Evolutionary conservation across 2,888 invertebrate species (phyloP).

Genomic region (Globia sparganii): DNA sequence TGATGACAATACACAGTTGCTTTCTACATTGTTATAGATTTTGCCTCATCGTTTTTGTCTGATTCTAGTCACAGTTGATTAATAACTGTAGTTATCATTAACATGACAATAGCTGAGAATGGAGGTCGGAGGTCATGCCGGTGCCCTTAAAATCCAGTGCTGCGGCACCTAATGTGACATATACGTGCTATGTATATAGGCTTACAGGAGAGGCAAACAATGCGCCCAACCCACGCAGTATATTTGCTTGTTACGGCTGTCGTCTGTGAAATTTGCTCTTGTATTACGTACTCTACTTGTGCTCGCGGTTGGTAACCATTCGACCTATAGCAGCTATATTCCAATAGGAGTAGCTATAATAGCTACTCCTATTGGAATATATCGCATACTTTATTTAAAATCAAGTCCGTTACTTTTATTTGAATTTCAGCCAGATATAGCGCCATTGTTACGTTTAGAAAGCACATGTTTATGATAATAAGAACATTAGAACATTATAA

Average conservation of each 20-base stretch:
- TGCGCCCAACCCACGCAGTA: constrained; percentile 84
- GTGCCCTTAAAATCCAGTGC: constrained; percentile 82
- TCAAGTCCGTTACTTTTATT: constrained; percentile 76
- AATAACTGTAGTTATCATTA: constrained; percentile 75
- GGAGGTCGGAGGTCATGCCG: constrained; percentile 84
- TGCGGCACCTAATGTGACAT: constrained; percentile 70
- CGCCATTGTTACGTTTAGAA: constrained; percentile 71
- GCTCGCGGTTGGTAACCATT: constrained; percentile 71
- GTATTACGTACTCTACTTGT: constrained; percentile 71
- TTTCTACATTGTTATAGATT: constrained; percentile 55
- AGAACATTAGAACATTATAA: constrained; percentile 60
- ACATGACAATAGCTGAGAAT: constrained; percentile 84
- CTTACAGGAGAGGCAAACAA: constrained; percentile 82
- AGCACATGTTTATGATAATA: constrained; percentile 78
- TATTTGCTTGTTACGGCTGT: constrained; percentile 78
- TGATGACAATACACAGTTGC: constrained; percentile 46
- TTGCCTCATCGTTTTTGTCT: constrained; percentile 49
- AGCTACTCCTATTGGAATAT: constrained; percentile 56
- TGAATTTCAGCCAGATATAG: constrained; percentile 69
- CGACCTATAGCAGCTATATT: too few relatives aligned
- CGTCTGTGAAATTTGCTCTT: constrained; percentile 80
- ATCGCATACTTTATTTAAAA: constrained; percentile 66
- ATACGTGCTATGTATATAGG: constrained; percentile 65
- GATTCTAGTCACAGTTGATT: constrained; percentile 78
- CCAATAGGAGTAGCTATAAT: too few relatives aligned